Base-by-base conservation (phyloP, 2,888 invertebrate genomes). In the Incurvaria masculella region DNA sequence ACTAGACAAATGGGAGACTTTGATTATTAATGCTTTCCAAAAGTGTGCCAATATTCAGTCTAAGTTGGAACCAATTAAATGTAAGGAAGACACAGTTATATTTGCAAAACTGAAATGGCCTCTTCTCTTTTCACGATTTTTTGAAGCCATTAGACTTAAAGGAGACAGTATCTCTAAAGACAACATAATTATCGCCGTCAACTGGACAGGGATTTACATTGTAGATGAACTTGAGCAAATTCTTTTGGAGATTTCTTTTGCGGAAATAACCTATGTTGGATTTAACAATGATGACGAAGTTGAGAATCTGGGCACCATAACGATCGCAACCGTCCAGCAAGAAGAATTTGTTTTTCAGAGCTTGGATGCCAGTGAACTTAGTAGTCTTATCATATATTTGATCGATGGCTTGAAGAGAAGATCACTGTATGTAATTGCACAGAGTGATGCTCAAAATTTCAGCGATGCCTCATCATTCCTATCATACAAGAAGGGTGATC, bases 21-120 rank as follows among this genome's bases (percentile, higher is more conserved):
- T 88, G 11, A 86, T 91, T 14, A 76, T 84, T 3, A 84, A 86
- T 50, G 86, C 89, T 1, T 92, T 88, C 59, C 81, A 83, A 44
- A 75, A 85, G 63, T 85, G 89, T 42, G 81, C 87, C 48, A 91
- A 87, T 60, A 85, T 89, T 4, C 83, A 85, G 59, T 85, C 87
- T 46, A 78, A 80, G 57, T 72, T 82, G 19, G 83, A 88, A 44
- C 73, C 84, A 3, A 65, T 84, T 20, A 83, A 85, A 56, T 92
- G 93, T 19, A 93, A 92, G 67, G 92, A 92, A 68, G 94, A 96
- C 62, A 88, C 97, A 46, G 94, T 96, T 1, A 87, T 89, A 59
- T 96, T 90, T 68, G 91, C 94, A 2, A 94, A 94, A 73, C 79
- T 89, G 52, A 91, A 93, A 57, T 97, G 97, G 97, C 94, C 96